Percentiles rank a stretch among this genome's conserved stretches.
These are phyloP conservation scores for Papilio helenus DNA, from an alignment of 1,140 invertebrate genomes.

Conservation along the genomic window DNA sequence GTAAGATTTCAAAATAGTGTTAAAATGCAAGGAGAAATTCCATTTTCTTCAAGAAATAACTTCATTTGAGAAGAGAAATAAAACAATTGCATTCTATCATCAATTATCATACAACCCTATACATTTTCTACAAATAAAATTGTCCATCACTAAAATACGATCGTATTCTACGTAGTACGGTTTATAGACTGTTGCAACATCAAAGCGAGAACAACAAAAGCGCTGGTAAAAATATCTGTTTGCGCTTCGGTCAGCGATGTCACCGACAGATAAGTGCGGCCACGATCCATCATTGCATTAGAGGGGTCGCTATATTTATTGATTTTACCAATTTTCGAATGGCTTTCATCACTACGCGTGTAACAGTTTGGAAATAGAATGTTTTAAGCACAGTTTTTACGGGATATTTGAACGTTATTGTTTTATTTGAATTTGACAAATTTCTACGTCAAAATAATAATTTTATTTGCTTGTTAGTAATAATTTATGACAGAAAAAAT, in stretches of 20 bases:
- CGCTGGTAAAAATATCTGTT: conserved; percentile 49
- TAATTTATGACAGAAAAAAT: neutral
- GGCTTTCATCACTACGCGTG: conserved; percentile 41
- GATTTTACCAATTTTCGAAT: conserved; percentile 70
- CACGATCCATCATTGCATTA: conserved; percentile 79
- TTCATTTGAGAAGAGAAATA: too few relatives aligned
- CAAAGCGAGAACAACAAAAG: conserved; percentile 43
- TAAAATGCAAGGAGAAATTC: too few relatives aligned
- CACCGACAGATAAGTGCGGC: conserved; percentile 66
- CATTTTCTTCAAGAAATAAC: too few relatives aligned
- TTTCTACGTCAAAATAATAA: neutral
- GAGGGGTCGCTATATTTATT: conserved; percentile 74
- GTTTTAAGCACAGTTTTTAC: neutral
- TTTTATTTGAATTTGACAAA: neutral
- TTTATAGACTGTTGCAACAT: neutral
- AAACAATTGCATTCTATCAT: too few relatives aligned
- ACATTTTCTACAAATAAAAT: neutral
- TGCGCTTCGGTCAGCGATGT: conserved; percentile 63
- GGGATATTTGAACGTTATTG: neutral
- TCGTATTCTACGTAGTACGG: neutral
- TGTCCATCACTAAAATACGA: neutral
- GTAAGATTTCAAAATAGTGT: too few relatives aligned
- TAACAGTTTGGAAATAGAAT: conserved; percentile 23
- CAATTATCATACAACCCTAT: neutral
- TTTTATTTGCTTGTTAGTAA: neutral